These are phyloP conservation scores for Eufriesea mexicana DNA, from an alignment of 1,140 invertebrate genomes.

Conservation along the genomic window DNA sequence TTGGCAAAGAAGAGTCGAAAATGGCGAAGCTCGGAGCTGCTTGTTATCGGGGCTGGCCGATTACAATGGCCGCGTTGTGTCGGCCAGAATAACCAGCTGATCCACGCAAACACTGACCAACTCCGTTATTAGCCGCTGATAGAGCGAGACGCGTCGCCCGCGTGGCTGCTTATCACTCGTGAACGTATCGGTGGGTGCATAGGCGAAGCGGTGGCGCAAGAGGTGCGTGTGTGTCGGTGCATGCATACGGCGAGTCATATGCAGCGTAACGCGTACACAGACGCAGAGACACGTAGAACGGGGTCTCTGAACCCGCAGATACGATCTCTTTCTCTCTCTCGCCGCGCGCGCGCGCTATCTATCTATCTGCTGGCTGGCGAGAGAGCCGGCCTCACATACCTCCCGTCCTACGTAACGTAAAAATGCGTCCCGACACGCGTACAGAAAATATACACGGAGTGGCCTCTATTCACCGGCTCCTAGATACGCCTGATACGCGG, in stretches of 20 bases:
- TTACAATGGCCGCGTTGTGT: slow-evolving; percentile 21
- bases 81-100: not conserved
- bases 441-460: slow-evolving; percentile 42
- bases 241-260: not conserved
- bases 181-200: slow-evolving; percentile 45
- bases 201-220: slow-evolving; percentile 60
- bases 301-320: slow-evolving; percentile 66
- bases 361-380: slow-evolving; percentile 58
- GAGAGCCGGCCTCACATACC: slow-evolving; percentile 46
- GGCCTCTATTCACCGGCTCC: slow-evolving; percentile 43
- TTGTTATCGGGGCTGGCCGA: not conserved
- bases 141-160: slow-evolving; percentile 55
- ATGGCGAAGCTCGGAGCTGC: too few species aligned
- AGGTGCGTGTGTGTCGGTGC: not conserved
- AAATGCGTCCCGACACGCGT: slow-evolving; percentile 38
- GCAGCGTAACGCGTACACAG: not conserved
- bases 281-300: slow-evolving; percentile 12
- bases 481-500: slow-evolving; percentile 16
- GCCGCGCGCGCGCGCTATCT: slow-evolving; percentile 47
- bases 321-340: slow-evolving; percentile 48
- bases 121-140: slow-evolving; percentile 57
- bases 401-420: slow-evolving; percentile 39
- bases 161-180: slow-evolving; percentile 62
- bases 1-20: too few species aligned
- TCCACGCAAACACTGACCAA: slow-evolving; percentile 12